phyloP scores from a whole-genome alignment of 1,140 invertebrate genomes.

The Stegodyphus dumicola region DNA sequence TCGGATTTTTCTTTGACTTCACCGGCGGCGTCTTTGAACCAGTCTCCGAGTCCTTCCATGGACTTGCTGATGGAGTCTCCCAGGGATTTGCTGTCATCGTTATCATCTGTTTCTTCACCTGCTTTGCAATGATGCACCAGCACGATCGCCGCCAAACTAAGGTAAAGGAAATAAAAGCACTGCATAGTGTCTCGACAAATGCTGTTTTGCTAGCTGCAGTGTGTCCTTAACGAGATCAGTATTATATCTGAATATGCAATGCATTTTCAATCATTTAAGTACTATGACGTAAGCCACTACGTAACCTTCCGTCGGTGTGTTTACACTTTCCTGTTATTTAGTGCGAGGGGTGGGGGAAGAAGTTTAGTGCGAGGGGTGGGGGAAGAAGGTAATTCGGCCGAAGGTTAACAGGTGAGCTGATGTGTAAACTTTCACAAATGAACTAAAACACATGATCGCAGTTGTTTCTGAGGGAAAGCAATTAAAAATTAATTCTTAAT shows the following conservation, averaged over 20 bases:
- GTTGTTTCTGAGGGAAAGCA: no score
- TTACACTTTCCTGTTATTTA: neutral
- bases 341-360: neutral
- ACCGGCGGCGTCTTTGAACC: slow-evolving; percentile 13
- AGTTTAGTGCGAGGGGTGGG: neutral
- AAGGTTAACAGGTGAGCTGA: slow-evolving; percentile 5
- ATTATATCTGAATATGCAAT: neutral
- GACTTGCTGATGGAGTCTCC: neutral
- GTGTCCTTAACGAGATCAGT: neutral
- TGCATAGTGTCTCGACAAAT: neutral
- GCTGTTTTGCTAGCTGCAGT: no score
- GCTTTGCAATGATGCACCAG: no score
- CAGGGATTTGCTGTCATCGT: neutral
- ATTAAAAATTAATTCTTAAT: no score
- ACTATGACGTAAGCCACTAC: neutral
- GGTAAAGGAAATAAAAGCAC: neutral
- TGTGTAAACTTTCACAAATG: neutral
- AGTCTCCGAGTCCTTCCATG: slow-evolving; percentile 2
- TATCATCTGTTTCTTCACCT: neutral
- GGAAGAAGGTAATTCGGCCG: neutral
- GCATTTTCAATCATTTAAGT: neutral
- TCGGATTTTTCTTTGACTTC: slow-evolving; percentile 24
- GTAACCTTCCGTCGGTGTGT: neutral
- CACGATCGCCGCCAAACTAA: neutral
- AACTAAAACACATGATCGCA: no score